Evolutionary conservation across 2,113 vertebrate species (phyloP).

Genomic region (Engraulis encrasicolus): DNA sequence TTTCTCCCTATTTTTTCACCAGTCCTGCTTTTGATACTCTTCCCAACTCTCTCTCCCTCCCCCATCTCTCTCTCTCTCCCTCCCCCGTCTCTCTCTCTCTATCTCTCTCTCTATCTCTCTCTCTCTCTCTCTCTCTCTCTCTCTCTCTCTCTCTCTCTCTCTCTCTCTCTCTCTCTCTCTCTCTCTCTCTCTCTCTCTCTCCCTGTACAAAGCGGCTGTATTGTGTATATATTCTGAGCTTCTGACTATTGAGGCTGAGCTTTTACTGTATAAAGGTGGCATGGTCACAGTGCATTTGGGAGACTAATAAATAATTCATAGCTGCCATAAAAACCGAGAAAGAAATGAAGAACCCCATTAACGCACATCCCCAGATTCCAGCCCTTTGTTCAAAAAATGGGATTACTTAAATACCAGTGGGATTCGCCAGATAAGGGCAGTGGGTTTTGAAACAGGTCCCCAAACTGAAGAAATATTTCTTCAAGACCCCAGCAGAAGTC

Average conservation of each 20-base stretch:
- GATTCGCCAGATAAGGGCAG: neutral
- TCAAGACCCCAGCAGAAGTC: neutral
- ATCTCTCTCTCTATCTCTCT: too few species aligned
- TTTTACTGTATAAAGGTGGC: slow-evolving; percentile 12
- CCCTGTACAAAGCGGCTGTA: neutral
- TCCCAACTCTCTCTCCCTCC: too few species aligned
- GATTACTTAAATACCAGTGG: slow-evolving; percentile 6
- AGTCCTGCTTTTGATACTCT: too few species aligned
- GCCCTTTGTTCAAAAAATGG: slow-evolving; percentile 24
- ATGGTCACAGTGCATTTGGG: neutral
- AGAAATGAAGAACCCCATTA: neutral
- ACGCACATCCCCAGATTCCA: slow-evolving; percentile 7
- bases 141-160: neutral
- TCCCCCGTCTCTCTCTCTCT: too few species aligned
- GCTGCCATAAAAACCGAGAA: slow-evolving; percentile 22
- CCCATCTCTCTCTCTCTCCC: too few species aligned
- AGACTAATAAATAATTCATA: slow-evolving; percentile 33
- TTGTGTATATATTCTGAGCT: slow-evolving; percentile 1
- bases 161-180: neutral
- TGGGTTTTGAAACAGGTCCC: neutral
- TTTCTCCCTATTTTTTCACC: too few species aligned
- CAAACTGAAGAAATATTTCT: neutral
- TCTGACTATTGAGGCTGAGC: too few species aligned
- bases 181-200: neutral
- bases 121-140: too few species aligned